Evolutionary conservation across 2,113 vertebrate species (phyloP).

Genomic region (Pelmatolapia mariae): DNA sequence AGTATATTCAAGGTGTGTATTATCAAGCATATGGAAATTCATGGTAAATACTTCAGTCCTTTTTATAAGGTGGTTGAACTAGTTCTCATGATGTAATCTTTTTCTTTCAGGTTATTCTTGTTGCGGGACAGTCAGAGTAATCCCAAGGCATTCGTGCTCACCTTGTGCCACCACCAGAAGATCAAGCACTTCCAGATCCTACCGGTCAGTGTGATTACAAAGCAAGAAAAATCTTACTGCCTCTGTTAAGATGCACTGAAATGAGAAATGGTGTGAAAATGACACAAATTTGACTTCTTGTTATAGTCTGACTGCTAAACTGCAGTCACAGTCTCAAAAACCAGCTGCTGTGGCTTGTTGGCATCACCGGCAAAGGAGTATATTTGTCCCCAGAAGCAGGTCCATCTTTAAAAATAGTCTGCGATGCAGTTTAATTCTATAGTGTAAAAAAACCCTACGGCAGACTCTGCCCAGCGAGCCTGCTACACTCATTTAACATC

Average conservation of each 20-base stretch:
- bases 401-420: background rate
- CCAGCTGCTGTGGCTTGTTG: background rate
- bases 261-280: background rate
- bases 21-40: background rate
- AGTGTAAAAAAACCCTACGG: background rate
- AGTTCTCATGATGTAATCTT: background rate
- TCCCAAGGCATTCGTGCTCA: conserved; percentile 97
- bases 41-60: background rate
- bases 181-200: conserved; percentile 99
- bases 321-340: background rate
- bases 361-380: background rate
- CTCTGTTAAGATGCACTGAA: background rate
- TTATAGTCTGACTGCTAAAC: background rate
- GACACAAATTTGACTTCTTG: background rate
- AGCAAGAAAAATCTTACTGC: background rate
- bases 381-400: background rate
- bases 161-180: conserved; percentile 98
- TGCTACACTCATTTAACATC: background rate
- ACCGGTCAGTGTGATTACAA: conserved; percentile 77
- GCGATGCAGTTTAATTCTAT: background rate
- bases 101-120: conserved; percentile 84
- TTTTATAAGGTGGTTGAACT: background rate
- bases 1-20: background rate
- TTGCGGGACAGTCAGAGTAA: conserved; percentile 98
- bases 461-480: background rate